These are phyloP conservation scores for Drosophila ironensis DNA, from an alignment of 1,140 invertebrate species.

Conservation along the genomic window DNA sequence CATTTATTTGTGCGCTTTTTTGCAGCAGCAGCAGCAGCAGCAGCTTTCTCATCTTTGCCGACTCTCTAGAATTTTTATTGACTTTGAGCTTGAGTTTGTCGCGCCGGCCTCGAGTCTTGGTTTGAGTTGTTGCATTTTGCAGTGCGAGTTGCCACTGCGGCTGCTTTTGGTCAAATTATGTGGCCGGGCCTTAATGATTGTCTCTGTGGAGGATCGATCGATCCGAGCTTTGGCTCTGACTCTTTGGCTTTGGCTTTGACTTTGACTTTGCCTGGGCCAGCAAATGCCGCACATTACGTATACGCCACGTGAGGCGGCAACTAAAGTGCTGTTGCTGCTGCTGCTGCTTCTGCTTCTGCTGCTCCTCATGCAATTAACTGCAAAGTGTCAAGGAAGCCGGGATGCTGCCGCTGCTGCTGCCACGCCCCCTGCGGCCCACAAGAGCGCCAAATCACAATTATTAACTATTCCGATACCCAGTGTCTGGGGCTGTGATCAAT, in stretches of 20 bases:
- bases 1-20: constrained; percentile 45
- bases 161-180: constrained; percentile 68
- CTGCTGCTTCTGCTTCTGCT: constrained; percentile 1
- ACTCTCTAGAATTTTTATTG: constrained; percentile 65
- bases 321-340: neutral
- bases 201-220: constrained; percentile 52
- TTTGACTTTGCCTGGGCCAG: neutral
- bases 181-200: constrained; percentile 59
- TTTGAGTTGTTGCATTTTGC: constrained; percentile 29
- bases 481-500: neutral
- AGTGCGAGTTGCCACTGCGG: neutral
- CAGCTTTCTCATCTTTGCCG: constrained; percentile 46
- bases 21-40: neutral
- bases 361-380: constrained; percentile 21
- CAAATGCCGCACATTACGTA: constrained; percentile 59
- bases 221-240: no score
- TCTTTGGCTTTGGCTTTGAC: no score
- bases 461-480: constrained; percentile 39
- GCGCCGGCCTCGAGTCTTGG: constrained; percentile 12
- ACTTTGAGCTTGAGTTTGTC: constrained; percentile 52
- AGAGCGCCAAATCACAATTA: constrained; percentile 63
- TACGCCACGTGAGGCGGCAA: constrained; percentile 47
- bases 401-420: neutral
- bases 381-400: constrained; percentile 33
- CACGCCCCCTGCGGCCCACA: constrained; percentile 49